Conservation (phyloP, 2,797 vertebrate species). For the Paguma larvata region DNA sequence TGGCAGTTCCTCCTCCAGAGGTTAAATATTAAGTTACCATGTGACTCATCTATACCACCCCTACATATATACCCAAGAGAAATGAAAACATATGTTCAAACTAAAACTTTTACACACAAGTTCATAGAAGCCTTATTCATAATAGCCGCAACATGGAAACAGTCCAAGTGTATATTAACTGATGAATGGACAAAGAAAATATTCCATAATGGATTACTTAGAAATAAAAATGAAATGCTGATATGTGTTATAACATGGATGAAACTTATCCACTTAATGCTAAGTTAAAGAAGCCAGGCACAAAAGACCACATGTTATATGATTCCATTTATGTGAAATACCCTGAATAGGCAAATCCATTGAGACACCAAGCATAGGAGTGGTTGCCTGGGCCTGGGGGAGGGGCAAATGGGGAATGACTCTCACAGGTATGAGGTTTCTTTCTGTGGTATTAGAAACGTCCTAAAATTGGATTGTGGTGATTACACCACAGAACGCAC, state of each 20-base stretch:
- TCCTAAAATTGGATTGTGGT: background rate
- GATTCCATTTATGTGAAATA: background rate
- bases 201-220: background rate
- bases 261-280: background rate
- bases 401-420: background rate
- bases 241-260: background rate
- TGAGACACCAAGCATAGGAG: background rate
- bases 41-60: background rate
- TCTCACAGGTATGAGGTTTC: background rate
- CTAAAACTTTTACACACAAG: background rate
- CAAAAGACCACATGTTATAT: background rate
- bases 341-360: background rate
- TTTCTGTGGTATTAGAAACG: background rate
- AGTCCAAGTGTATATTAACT: background rate
- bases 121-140: conserved; percentile 16
- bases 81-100: conserved; percentile 28
- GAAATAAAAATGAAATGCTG: conserved; percentile 4
- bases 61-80: conserved; percentile 2
- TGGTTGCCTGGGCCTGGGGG: background rate
- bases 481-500: background rate
- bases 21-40: background rate
- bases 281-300: conserved; percentile 21
- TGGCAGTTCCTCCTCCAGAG: background rate
- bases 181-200: conserved; percentile 35
- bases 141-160: background rate